phyloP scores from a whole-genome alignment of 92 coral and sea anemone species.

The Blastomussa wellsi region DNA sequence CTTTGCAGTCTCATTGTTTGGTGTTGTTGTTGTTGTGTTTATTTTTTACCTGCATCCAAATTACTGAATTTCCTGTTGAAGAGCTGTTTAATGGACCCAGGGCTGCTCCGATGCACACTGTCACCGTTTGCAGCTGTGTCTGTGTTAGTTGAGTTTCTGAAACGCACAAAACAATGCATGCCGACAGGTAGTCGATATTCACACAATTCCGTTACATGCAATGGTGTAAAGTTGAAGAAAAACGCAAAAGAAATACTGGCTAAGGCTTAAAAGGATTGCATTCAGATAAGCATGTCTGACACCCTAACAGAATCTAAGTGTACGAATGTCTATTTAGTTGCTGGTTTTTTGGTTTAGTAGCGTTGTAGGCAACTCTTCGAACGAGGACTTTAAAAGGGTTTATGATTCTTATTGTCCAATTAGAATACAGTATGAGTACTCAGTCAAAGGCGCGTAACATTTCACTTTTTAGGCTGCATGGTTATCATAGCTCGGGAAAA shows the following conservation, averaged over 20 bases:
- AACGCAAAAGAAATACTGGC: neutral
- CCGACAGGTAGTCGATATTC: neutral
- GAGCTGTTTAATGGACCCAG: slow-evolving; percentile 87
- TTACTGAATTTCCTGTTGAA: slow-evolving; percentile 80
- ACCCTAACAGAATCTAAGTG: too few species aligned
- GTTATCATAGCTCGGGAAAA: too few species aligned
- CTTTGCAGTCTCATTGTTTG: neutral
- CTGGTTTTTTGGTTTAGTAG: too few species aligned
- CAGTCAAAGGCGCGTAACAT: neutral
- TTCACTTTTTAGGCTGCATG: too few species aligned
- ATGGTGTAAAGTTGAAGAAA: neutral
- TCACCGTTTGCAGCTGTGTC: slow-evolving; percentile 5
- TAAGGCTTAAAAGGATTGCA: too few species aligned
- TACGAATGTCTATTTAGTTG: too few species aligned
- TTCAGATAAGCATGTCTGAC: too few species aligned
- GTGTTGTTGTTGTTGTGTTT: neutral
- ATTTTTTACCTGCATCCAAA: slow-evolving; percentile 53
- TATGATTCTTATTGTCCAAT: neutral
- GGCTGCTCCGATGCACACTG: slow-evolving; percentile 70
- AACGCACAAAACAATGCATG: neutral
- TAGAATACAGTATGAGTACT: neutral
- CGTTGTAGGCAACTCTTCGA: neutral
- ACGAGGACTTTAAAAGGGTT: neutral
- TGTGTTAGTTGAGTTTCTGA: slow-evolving; percentile 5
- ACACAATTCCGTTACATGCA: neutral